Percentiles rank a stretch among this genome's conserved stretches.
Conservation (phyloP, 1,140 invertebrate genomes). For the Semibalanus balanoides region DNA sequence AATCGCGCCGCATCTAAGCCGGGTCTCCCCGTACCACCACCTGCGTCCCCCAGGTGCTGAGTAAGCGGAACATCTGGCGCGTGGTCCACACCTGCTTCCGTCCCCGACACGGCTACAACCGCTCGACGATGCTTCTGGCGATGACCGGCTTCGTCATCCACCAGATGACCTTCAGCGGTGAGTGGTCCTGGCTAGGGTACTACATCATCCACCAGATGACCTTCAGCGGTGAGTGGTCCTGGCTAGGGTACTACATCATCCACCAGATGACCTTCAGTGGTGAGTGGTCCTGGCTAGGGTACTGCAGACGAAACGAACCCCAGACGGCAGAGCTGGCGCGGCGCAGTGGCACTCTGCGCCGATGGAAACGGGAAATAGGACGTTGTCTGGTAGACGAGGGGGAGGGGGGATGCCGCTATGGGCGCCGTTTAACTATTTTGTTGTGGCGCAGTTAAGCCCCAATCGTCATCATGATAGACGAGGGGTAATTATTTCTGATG, state of each 20-base stretch:
- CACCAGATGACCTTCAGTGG: not conserved
- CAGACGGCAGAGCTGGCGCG: too few relatives aligned
- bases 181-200: too few relatives aligned
- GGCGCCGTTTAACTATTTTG: too few relatives aligned
- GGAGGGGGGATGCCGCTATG: too few relatives aligned
- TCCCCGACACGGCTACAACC: not conserved
- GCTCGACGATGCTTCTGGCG: not conserved
- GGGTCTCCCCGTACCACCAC: too few relatives aligned
- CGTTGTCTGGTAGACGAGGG: too few relatives aligned
- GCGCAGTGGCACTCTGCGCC: too few relatives aligned
- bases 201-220: not conserved
- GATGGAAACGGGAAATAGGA: too few relatives aligned
- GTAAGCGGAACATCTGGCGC: not conserved
- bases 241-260: not conserved
- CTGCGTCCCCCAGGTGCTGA: not conserved
- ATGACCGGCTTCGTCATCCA: not conserved
- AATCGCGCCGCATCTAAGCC: too few relatives aligned
- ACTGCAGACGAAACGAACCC: not conserved
- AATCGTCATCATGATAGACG: too few relatives aligned
- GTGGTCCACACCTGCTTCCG: not conserved
- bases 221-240: not conserved
- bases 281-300: not conserved
- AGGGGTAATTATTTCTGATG: too few relatives aligned
- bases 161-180: not conserved
- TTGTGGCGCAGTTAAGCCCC: too few relatives aligned